A percentile compares a stretch with the other conserved stretches of the same genome.
These are phyloP conservation scores for Zaprionus taronus DNA, from an alignment of 1,140 invertebrate genomes.

Conservation along the genomic window DNA sequence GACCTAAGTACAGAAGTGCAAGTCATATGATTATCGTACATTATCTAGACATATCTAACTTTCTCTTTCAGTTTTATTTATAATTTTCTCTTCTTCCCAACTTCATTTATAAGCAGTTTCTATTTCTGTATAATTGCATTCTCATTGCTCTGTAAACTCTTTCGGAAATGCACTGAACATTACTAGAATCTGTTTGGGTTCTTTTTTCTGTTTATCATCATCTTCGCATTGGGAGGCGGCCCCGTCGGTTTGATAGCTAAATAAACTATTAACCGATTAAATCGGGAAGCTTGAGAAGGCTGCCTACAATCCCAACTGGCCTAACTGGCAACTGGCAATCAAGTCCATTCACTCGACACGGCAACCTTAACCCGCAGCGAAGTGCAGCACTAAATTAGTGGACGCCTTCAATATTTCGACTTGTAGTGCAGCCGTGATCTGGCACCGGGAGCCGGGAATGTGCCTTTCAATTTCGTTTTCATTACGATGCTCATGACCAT, in stretches of 20 bases:
- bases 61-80: not conserved
- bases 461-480: constrained; percentile 75
- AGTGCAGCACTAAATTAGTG: constrained; percentile 68
- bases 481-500: constrained; percentile 23
- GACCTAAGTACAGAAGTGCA: not conserved
- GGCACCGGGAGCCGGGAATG: constrained; percentile 15
- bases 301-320: constrained; percentile 23
- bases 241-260: constrained; percentile 53
- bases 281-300: constrained; percentile 50
- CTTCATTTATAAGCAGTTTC: not conserved
- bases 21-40: not conserved
- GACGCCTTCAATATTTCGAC: constrained; percentile 69
- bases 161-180: not conserved
- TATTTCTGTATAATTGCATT: not conserved
- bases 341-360: constrained; percentile 48
- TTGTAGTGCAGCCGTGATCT: too few species aligned
- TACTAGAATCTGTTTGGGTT: not conserved
- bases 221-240: not conserved
- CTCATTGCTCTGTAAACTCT: not conserved
- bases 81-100: not conserved
- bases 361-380: constrained; percentile 18
- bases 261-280: constrained; percentile 82
- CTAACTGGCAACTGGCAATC: constrained; percentile 60
- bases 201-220: constrained; percentile 8
- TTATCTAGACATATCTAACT: not conserved